Conservation (phyloP, 2,888 invertebrate species). For the Neocrepidodera transversa region DNA sequence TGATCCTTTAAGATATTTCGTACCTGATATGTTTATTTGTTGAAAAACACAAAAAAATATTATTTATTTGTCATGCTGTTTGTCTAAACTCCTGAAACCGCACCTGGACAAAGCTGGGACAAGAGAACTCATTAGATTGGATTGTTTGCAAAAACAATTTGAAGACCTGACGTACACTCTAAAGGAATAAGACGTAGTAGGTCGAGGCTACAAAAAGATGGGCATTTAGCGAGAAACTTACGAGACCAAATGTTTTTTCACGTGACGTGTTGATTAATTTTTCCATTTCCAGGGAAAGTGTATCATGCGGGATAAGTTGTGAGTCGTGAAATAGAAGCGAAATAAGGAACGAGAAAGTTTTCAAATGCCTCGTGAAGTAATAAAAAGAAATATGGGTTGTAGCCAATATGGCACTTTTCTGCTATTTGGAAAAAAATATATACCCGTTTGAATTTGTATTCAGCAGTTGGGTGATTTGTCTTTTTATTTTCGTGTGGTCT, state of each 20-base stretch:
- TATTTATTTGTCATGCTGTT: no score
- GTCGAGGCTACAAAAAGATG: constrained; percentile 18
- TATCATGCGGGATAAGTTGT: constrained; percentile 12
- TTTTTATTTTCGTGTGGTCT: no score
- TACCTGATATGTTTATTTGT: no score
- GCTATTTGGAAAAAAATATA: constrained; percentile 6
- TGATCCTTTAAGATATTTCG: no score
- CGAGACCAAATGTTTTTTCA: constrained; percentile 20
- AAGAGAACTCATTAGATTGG: constrained; percentile 31
- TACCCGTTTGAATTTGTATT: constrained; percentile 7
- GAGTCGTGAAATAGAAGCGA: constrained; percentile 7
- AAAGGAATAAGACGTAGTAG: constrained; percentile 25
- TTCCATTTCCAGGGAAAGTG: constrained; percentile 19
- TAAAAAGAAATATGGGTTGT: constrained; percentile 15
- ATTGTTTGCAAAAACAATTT: constrained; percentile 33
- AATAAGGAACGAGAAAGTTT: background rate
- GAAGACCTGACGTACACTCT: constrained; percentile 24
- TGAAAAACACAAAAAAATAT: no score
- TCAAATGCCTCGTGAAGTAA: constrained; percentile 16
- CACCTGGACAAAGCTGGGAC: background rate
- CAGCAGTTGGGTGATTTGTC: background rate
- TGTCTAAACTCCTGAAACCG: background rate
- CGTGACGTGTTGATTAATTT: constrained; percentile 33
- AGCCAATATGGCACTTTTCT: constrained; percentile 12
- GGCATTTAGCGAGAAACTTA: constrained; percentile 23